Conservation (phyloP, 1,140 invertebrate species). For the Holcopasites calliopsidis region DNA sequence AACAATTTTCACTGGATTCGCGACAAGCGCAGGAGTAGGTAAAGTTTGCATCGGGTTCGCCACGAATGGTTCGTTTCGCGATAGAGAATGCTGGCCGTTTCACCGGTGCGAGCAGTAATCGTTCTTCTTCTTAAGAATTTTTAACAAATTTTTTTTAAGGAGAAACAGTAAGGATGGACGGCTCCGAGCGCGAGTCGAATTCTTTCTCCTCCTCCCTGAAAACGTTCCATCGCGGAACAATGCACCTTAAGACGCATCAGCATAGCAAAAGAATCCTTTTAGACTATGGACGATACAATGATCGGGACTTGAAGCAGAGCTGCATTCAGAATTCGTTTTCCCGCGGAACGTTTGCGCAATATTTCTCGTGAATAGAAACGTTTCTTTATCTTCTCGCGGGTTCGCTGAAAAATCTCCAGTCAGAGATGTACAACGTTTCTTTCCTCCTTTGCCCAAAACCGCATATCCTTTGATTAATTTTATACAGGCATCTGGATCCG, state of each 20-base stretch:
- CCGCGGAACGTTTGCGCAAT: constrained; percentile 8
- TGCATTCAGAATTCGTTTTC: constrained; percentile 30
- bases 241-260: neutral
- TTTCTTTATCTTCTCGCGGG: constrained; percentile 16
- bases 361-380: constrained; percentile 30
- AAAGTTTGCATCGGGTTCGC: constrained; percentile 1
- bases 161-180: too few relatives aligned
- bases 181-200: neutral
- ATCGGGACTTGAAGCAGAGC: neutral
- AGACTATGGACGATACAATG: neutral
- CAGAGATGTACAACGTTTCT: constrained; percentile 21
- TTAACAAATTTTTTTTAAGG: too few relatives aligned
- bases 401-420: neutral
- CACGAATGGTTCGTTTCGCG: neutral
- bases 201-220: neutral
- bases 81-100: constrained; percentile 14
- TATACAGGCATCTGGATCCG: constrained; percentile 32
- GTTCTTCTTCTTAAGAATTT: too few relatives aligned
- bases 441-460: constrained; percentile 37
- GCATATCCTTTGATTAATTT: constrained; percentile 39
- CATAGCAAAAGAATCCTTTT: constrained; percentile 3
- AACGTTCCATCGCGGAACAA: neutral
- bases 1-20: constrained; percentile 19
- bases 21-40: neutral
- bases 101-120: too few relatives aligned